These are phyloP conservation scores for Agrenia bidenticulata DNA, from an alignment of 2,888 invertebrate genomes.

Conservation along the genomic window DNA sequence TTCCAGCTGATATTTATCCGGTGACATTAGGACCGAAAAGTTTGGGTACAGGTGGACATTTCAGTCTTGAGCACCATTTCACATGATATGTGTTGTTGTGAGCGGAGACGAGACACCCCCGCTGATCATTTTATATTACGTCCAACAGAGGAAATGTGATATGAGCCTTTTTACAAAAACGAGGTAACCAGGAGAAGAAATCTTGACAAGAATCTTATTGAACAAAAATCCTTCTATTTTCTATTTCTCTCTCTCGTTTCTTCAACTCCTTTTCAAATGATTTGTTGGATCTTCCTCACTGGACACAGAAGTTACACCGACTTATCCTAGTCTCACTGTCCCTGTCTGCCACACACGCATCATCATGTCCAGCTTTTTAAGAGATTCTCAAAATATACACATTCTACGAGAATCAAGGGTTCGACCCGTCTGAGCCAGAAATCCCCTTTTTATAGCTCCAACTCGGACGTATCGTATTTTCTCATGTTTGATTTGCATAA, in stretches of 20 bases:
- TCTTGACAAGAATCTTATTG: slow-evolving; percentile 53
- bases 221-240: slow-evolving; percentile 52
- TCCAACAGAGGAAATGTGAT: slow-evolving; percentile 52
- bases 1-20: slow-evolving; percentile 42
- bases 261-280: slow-evolving; percentile 48
- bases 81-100: slow-evolving; percentile 22
- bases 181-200: slow-evolving; percentile 37
- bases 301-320: background rate
- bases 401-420: background rate
- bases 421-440: background rate
- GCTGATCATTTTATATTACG: slow-evolving; percentile 52
- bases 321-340: background rate
- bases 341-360: background rate
- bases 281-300: slow-evolving; percentile 42
- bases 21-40: slow-evolving; percentile 43
- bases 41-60: slow-evolving; percentile 46
- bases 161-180: slow-evolving; percentile 38
- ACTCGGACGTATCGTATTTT: slow-evolving; percentile 22
- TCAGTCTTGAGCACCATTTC: slow-evolving; percentile 25
- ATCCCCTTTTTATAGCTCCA: background rate
- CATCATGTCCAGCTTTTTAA: background rate
- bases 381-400: background rate
- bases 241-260: slow-evolving; percentile 39
- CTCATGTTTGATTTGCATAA: slow-evolving; percentile 52
- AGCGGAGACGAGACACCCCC: slow-evolving; percentile 45